Evolutionary conservation across 2,888 invertebrate species (phyloP), one percentile per base, ranked within the genome.

Genomic region (Lampropteryx suffumata): DNA sequence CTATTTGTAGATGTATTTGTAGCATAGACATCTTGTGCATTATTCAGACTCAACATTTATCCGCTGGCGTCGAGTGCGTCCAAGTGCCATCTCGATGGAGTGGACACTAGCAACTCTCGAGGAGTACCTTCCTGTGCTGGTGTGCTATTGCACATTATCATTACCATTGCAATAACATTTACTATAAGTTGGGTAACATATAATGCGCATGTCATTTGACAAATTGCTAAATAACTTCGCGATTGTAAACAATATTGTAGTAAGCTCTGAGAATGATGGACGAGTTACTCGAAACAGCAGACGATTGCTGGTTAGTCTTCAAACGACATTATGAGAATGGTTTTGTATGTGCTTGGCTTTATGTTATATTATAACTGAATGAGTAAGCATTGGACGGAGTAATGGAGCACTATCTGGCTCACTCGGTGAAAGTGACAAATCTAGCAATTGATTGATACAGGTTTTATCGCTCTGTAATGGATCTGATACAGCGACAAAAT

Each of bases 361-460:
- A n/a, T n/a, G n/a, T n/a, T n/a, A n/a, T n/a, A n/a, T n/a, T n/a
- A n/a, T n/a, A n/a, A n/a, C n/a, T n/a, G n/a, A n/a, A n/a, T n/a
- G 10, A 12, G 6, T 7, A n/a, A 17, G 24, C 13, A 35, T n/a
- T 43, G 32, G 43, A 36, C 42, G 12, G 28, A 10, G 32, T 56
- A 48, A 52, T 54, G 48, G 40, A 46, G 36, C 47, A 30, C 43
- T 36, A 29, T 45, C 36, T 33, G 46, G 29, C 41, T 32, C 24
- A 30, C 10, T 28, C 40, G 34, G 44, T 29, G 54, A 59, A 44
- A 52, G 59, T 28, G 48, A 59, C 55, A 50, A 61, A 55, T 55
- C 57, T 46, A 42, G 42, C 51, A 41, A 49, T 57, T 56, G 57
- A 57, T 57, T 57, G 54, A 59, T 57, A 50, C 51, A 35, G 40